Base-by-base conservation (phyloP, 2,113 vertebrate species). In the Peromyscus polionotus region DNA sequence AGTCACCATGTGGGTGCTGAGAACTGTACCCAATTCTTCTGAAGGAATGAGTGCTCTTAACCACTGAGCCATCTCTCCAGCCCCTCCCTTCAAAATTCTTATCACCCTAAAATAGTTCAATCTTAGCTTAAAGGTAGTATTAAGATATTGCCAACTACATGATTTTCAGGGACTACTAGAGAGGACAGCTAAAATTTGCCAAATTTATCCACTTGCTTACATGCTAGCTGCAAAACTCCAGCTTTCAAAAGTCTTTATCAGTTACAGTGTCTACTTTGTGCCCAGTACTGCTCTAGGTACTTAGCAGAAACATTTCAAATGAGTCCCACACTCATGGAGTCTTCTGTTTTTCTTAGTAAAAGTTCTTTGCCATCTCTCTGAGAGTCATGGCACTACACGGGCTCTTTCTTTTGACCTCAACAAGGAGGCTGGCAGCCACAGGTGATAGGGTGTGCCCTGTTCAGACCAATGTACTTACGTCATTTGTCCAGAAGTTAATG, bases 401-500 rank as follows among this genome's bases (percentile, higher is more conserved):
- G 39, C 8, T 48, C 31, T 54, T 83, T 68, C 67, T 94, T 90
- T 70, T 51, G 5, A 87, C 59, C 8, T 80, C 57, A 36, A 77
- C 28, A 51, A 24, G 57, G n/a, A 90, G 45, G 36, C 70, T 14
- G 11, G 65, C 33, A 45, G 51, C 57, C n/a, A 48, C 7, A 31
- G 45, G 68, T 36, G 17, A n/a, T 0, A 14, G 9, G 63, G 31
- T 2, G 48, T 14, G 22, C 9, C 59, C 28, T 5, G n/a, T 26
- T 19, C 0, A 4, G 39, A 85, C 12, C 7, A 39, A 31, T 28
- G 6, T 54, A 98, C 99, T 98, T 95, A 99, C 99, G 93, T 99
- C 98, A 57, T 98, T 98, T n/a, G 97, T 92, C 3, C 98, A 98
- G 96, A 98, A 98, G 85, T 98, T 98, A 79, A 98, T 98, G 72